phyloP scores from a whole-genome alignment of 1,140 invertebrate species.

The Lordiphosa stackelbergi region DNA sequence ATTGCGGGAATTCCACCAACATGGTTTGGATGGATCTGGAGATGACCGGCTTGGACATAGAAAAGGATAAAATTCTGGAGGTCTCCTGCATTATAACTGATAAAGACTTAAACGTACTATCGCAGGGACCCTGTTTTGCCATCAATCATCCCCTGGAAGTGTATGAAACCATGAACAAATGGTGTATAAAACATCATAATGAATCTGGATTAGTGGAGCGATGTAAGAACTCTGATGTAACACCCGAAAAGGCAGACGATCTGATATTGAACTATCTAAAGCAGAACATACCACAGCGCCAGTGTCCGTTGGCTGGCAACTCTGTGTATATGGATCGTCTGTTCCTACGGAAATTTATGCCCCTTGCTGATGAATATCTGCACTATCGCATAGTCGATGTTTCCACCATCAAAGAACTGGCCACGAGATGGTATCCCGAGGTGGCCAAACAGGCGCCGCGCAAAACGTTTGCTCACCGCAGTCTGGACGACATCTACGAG shows the following conservation, averaged over 20 bases:
- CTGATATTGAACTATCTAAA: conserved; percentile 86
- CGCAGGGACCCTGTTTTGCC: conserved; percentile 87
- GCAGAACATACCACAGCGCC: conserved; percentile 82
- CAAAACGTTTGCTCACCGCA: conserved; percentile 85
- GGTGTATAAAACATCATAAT: conserved; percentile 87
- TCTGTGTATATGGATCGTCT: conserved; percentile 90
- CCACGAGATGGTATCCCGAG: conserved; percentile 85
- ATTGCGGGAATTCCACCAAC: conserved; percentile 18
- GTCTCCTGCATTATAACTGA: conserved; percentile 93
- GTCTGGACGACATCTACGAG: conserved; percentile 90
- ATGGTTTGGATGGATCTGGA: conserved; percentile 81
- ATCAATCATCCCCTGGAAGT: conserved; percentile 87
- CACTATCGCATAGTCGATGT: conserved; percentile 97
- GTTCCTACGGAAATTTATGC: conserved; percentile 88
- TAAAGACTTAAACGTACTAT: conserved; percentile 86
- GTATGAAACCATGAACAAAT: conserved; percentile 88
- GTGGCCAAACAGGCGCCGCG: conserved; percentile 80
- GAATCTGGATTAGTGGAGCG: conserved; percentile 86
- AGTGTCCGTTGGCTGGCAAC: conserved; percentile 92
- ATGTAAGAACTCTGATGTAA: conserved; percentile 83
- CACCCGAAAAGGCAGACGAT: conserved; percentile 83
- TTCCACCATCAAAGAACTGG: conserved; percentile 91
- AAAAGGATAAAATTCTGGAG: conserved; percentile 90
- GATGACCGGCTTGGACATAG: conserved; percentile 88
- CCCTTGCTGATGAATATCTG: conserved; percentile 85